Base-by-base conservation (phyloP, 2,113 vertebrate species). In the Morone chrysops region DNA sequence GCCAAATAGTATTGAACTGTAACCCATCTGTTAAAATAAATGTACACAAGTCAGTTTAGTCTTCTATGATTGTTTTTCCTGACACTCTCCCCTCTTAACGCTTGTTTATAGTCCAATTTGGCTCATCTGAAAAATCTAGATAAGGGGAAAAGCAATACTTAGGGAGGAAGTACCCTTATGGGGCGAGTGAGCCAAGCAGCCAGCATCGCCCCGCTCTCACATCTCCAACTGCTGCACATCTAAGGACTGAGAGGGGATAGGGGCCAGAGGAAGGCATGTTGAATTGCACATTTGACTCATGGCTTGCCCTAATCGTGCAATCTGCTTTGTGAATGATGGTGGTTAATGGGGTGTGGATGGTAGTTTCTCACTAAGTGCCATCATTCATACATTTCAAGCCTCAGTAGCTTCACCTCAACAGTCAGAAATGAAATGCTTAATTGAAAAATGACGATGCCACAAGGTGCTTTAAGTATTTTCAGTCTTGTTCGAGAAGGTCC, bases 371-470 rank as follows among this genome's bases (percentile, higher is more conserved):
- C 92, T 94, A 94, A 94, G 90, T 93, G 88, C 94, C 92, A 94
- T 93, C 92, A 91, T 89, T 95, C 94, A 94, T 91, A 82, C 77
- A 53, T 78, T 92, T 93, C 84, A 93, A 77, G 90, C 82, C 78
- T 91, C 85, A 11, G 82, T 82, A 83, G 86, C 83, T 92, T 88
- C 10, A 60, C 87, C 85, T 93, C 91, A 87, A 82, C 89, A 91
- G 93, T 89, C 94, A 92, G 87, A 94, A 92, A 93, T 94, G 88
- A 94, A 95, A 95, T 90, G 92, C 84, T 88, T 92, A 90, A 93
- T 94, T 89, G 61, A 86, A 71, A 90, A 93, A 90, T 1, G 48
- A 59, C 22, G 79, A 77, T 16, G 48, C 77, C 45, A 38, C 38
- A 5, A 75, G 57, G 36, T 31, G 1, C 69, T 81, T 75, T 12